Conservation (phyloP, 2,888 invertebrate species). For the Chloroclystis v-ata region DNA sequence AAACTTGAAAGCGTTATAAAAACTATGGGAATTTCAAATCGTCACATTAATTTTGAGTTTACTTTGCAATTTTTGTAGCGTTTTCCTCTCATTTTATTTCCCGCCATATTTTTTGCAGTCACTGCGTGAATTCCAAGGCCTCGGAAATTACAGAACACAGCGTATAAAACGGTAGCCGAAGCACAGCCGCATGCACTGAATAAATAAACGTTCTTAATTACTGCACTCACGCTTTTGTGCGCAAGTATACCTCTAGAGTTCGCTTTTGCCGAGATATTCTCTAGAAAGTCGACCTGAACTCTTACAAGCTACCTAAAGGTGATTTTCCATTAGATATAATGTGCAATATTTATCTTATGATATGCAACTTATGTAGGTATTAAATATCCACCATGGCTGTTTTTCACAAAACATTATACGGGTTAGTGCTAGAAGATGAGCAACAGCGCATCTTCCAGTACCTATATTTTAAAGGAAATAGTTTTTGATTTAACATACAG, state of each 20-base stretch:
- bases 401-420: no score
- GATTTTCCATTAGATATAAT: no score
- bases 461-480: no score
- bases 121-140: slow-evolving; percentile 18
- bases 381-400: no score
- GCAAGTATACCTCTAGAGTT: slow-evolving; percentile 14
- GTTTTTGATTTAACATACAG: no score
- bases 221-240: slow-evolving; percentile 27
- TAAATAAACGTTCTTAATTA: slow-evolving; percentile 39
- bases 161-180: slow-evolving; percentile 10
- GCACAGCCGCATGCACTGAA: slow-evolving; percentile 32
- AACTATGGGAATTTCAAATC: not conserved
- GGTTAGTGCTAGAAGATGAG: no score
- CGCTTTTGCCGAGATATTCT: slow-evolving; percentile 6
- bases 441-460: no score
- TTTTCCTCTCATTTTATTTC: not conserved
- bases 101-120: not conserved
- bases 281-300: not conserved
- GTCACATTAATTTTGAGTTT: not conserved
- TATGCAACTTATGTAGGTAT: no score
- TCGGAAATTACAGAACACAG: slow-evolving; percentile 32
- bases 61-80: not conserved
- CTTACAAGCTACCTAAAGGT: no score
- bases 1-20: not conserved
- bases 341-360: no score